Evolutionary conservation across 2,888 invertebrate species (phyloP).

Genomic region (Zele albiditarsus): DNA sequence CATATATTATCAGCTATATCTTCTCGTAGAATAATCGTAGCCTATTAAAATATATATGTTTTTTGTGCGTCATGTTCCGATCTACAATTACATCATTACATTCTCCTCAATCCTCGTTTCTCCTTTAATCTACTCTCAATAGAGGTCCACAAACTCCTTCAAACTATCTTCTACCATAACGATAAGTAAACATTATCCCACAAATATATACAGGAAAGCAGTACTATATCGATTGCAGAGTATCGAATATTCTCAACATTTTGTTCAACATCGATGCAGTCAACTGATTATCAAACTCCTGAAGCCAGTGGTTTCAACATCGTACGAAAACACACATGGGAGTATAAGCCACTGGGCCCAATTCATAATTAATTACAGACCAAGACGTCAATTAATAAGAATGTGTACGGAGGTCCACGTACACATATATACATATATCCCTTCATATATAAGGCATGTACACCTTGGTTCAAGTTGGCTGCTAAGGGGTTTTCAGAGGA

Average conservation of each 20-base stretch:
- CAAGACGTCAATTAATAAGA: slow-evolving; percentile 71
- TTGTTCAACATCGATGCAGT: background rate
- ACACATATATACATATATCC: slow-evolving; percentile 31
- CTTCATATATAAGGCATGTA: slow-evolving; percentile 26
- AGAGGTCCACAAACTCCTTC: no score
- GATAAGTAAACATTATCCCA: no score
- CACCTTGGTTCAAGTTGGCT: slow-evolving; percentile 20
- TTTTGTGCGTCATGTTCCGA: background rate
- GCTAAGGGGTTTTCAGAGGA: slow-evolving; percentile 60
- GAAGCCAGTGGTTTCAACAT: background rate
- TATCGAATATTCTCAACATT: background rate
- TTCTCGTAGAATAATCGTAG: no score
- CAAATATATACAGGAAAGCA: no score
- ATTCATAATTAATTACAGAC: slow-evolving; percentile 65
- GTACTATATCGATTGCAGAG: background rate
- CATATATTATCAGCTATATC: background rate
- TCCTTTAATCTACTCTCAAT: no score
- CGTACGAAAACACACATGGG: slow-evolving; percentile 56
- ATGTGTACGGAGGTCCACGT: slow-evolving; percentile 67
- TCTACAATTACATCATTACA: background rate
- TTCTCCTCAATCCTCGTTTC: no score
- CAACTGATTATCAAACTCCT: background rate
- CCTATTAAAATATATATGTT: background rate
- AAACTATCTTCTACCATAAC: no score
- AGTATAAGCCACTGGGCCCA: slow-evolving; percentile 59